Conservation (phyloP, 2,113 vertebrate genomes). For the Lonchura striata region DNA sequence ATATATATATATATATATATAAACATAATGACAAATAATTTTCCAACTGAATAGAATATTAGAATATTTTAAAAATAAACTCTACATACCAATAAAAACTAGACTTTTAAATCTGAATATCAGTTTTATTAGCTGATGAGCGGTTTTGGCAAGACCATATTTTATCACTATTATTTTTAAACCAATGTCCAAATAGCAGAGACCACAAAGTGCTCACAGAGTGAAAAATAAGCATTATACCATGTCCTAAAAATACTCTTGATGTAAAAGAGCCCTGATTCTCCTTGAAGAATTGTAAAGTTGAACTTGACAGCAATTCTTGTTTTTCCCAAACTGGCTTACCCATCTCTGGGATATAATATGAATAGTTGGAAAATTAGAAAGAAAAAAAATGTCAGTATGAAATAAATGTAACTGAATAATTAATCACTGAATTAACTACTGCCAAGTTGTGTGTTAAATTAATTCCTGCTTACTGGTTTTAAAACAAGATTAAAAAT, state of each 20-base stretch:
- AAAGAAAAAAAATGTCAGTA: not conserved
- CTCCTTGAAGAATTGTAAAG: not conserved
- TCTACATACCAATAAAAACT: not conserved
- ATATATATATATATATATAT: no score
- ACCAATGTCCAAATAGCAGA: not conserved
- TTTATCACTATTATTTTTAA: not conserved
- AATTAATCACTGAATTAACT: not conserved
- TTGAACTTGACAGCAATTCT: not conserved
- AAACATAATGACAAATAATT: not conserved
- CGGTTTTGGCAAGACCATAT: not conserved
- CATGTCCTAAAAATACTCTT: not conserved
- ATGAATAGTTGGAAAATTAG: not conserved
- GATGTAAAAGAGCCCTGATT: not conserved
- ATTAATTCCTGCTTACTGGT: not conserved
- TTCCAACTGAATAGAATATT: not conserved
- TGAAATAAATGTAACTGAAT: not conserved
- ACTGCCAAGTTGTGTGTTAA: not conserved
- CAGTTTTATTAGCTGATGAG: not conserved
- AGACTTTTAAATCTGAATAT: not conserved
- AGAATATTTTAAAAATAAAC: not conserved
- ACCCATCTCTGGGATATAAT: not conserved
- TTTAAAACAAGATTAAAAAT: not conserved
- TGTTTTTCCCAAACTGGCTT: not conserved
- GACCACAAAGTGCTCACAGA: not conserved
- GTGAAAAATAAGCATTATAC: not conserved